Conservation (phyloP, 2,888 invertebrate genomes). For the Pseudococcus jackbeardsleyi region DNA sequence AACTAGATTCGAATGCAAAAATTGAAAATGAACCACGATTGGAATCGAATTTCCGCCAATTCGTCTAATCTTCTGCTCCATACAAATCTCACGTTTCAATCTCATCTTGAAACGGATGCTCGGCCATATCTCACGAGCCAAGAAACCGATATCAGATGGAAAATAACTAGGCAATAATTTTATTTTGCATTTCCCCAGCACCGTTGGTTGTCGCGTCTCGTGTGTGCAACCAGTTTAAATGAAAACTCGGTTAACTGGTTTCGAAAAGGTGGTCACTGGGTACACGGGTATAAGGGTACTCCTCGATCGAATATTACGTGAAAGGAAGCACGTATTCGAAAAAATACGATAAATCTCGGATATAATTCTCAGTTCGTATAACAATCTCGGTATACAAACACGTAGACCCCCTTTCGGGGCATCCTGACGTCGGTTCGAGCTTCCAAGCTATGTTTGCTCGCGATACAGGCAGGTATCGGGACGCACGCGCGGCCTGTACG, state of each 20-base stretch:
- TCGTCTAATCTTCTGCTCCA: too few species aligned
- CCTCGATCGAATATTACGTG: slow-evolving; percentile 1
- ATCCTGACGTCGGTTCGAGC: not conserved
- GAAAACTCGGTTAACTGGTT: slow-evolving; percentile 56
- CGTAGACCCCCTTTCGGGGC: not conserved
- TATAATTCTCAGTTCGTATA: not conserved
- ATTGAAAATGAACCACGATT: too few species aligned
- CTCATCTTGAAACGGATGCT: not conserved
- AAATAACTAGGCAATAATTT: slow-evolving; percentile 1
- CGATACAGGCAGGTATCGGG: not conserved
- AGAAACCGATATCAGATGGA: not conserved
- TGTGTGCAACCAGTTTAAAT: not conserved
- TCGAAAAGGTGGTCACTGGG: slow-evolving; percentile 27
- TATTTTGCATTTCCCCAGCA: not conserved
- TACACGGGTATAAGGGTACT: not conserved
- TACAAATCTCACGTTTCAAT: not conserved
- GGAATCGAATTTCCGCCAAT: too few species aligned
- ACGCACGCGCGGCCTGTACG: not conserved
- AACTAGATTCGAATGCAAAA: too few species aligned
- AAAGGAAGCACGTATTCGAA: slow-evolving; percentile 49
- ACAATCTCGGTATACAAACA: not conserved
- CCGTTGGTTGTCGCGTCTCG: too few species aligned
- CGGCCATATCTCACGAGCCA: not conserved
- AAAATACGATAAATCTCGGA: slow-evolving; percentile 18
- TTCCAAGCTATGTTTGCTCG: not conserved